Conservation (phyloP, 64 coral and sea anemone species). For the Dendronephthya gigantea region DNA sequence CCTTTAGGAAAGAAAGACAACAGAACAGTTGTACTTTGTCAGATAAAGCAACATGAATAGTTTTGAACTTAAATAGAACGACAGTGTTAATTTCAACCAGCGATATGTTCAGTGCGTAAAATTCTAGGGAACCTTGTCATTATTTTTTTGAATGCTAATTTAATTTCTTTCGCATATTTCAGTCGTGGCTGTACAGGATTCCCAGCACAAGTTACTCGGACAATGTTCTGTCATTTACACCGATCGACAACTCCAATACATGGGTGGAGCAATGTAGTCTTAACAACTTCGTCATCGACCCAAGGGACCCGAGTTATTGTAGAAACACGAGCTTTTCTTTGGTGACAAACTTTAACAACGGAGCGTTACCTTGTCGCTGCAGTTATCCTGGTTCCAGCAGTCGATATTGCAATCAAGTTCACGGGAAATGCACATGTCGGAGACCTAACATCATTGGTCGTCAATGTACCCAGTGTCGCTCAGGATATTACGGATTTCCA, state of each 20-base stretch:
- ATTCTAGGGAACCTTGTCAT: too few relatives aligned
- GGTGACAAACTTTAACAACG: background rate
- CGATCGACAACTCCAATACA: background rate
- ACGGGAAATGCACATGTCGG: background rate
- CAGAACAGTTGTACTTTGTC: too few relatives aligned
- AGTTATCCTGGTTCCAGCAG: background rate
- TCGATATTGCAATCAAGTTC: background rate
- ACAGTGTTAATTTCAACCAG: too few relatives aligned
- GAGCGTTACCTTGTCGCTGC: background rate
- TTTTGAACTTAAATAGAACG: too few relatives aligned
- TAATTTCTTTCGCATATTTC: background rate
- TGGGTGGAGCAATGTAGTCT: background rate
- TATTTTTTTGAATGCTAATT: too few relatives aligned
- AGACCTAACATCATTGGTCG: constrained; percentile 18
- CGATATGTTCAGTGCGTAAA: too few relatives aligned
- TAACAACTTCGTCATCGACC: background rate
- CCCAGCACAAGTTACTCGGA: background rate
- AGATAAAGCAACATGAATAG: too few relatives aligned
- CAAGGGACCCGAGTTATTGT: background rate
- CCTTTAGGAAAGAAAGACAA: too few relatives aligned
- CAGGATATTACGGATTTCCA: background rate
- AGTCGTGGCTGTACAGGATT: constrained; percentile 1
- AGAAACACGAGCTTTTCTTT: background rate
- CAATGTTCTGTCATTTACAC: background rate
- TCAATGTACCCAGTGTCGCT: background rate